Conservation (phyloP, 2,888 invertebrate genomes). For the Frankliniella intonsa region DNA sequence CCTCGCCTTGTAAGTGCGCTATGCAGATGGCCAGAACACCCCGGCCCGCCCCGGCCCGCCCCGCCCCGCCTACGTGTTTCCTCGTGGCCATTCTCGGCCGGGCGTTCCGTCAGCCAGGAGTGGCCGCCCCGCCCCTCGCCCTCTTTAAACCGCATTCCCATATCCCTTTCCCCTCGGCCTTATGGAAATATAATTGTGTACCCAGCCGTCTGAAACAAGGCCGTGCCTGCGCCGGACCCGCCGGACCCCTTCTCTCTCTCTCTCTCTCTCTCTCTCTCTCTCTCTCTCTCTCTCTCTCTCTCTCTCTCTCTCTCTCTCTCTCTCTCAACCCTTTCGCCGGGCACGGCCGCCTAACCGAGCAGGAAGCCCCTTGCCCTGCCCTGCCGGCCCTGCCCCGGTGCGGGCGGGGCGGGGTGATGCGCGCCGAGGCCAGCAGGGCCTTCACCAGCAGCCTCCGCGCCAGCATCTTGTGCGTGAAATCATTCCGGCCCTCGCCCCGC, state of each 20-base stretch:
- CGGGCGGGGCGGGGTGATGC: no score
- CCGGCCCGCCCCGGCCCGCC: no score
- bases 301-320: conserved; percentile 36
- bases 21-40: no score
- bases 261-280: background rate
- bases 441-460: no score
- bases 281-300: background rate
- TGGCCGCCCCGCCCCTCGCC: background rate
- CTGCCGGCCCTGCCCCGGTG: no score
- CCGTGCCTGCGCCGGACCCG: background rate
- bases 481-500: no score
- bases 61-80: no score
- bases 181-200: conserved; percentile 27
- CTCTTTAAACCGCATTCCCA: background rate
- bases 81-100: no score
- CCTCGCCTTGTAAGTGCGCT: no score
- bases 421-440: no score
- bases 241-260: background rate
- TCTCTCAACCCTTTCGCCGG: conserved; percentile 35
- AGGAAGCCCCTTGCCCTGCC: background rate
- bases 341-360: background rate
- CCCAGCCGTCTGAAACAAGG: conserved; percentile 23
- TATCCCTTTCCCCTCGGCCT: conserved; percentile 1
- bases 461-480: no score
- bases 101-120: background rate